These are phyloP conservation scores for Triplophysa yarkandensis DNA, from an alignment of 2,797 vertebrate species.

Conservation along the genomic window DNA sequence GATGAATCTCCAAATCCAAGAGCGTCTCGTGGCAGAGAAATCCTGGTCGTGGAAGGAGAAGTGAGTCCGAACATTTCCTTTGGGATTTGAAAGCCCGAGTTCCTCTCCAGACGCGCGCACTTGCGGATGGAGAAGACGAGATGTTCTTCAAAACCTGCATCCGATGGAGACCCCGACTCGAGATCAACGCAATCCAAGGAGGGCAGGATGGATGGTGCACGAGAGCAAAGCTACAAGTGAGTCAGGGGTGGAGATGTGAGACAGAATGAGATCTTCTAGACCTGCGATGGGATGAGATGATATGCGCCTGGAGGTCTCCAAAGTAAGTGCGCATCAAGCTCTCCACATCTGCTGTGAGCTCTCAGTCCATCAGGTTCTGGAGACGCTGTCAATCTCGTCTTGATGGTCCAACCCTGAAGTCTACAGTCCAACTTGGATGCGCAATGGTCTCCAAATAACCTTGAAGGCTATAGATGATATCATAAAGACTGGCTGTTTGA, in stretches of 20 bases:
- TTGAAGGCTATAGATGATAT: constrained; percentile 35
- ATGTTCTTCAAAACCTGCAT: constrained; percentile 64
- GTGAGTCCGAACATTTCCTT: constrained; percentile 13
- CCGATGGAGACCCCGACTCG: constrained; percentile 51
- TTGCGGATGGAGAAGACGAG: constrained; percentile 25
- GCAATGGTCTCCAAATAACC: constrained; percentile 80
- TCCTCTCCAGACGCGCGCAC: constrained; percentile 35
- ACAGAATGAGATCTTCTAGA: constrained; percentile 2
- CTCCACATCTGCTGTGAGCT: constrained; percentile 1
- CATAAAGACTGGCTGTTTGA: constrained; percentile 45
- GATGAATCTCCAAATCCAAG: constrained; percentile 22
- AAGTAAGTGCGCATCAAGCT: constrained; percentile 33
- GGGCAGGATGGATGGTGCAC: constrained; percentile 44
- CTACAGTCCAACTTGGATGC: constrained; percentile 68
- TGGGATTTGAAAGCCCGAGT: constrained; percentile 17
- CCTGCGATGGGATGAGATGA: constrained; percentile 20
- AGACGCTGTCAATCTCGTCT: constrained; percentile 27
- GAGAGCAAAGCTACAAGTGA: constrained; percentile 41
- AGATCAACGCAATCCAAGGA: constrained; percentile 61
- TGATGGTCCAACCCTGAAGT: constrained; percentile 20
- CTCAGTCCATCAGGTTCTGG: neutral
- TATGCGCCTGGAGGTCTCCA: constrained; percentile 36
- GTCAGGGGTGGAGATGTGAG: constrained; percentile 18
- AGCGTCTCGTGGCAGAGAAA: constrained; percentile 30
- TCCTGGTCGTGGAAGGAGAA: constrained; percentile 49